Evolutionary conservation across 2,888 invertebrate species (phyloP).

Genomic region (Plebejus melissa): DNA sequence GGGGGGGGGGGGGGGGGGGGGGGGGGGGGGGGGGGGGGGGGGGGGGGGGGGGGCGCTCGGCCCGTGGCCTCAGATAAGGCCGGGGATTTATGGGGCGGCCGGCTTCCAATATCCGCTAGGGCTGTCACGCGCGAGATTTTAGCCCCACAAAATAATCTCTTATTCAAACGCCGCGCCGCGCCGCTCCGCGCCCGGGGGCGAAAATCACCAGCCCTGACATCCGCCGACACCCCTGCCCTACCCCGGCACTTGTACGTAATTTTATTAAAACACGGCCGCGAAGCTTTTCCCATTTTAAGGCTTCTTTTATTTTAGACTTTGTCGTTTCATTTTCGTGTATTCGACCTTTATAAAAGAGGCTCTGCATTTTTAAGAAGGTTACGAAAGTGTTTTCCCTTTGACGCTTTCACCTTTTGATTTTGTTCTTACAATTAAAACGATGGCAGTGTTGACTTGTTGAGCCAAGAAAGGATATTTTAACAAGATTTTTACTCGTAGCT

Average conservation of each 20-base stretch:
- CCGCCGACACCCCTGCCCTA: conserved; percentile 39
- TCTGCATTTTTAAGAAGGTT: background rate
- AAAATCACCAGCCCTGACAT: conserved; percentile 45
- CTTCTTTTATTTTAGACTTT: conserved; percentile 28
- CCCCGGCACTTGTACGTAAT: conserved; percentile 50
- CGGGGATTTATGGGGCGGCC: conserved; percentile 17
- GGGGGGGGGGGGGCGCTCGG: background rate
- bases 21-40: background rate
- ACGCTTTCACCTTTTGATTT: conserved; percentile 1
- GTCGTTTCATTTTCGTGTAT: conserved; percentile 24
- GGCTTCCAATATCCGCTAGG: conserved; percentile 19
- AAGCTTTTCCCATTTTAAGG: conserved; percentile 30
- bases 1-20: background rate
- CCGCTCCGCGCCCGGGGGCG: background rate
- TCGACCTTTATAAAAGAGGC: background rate
- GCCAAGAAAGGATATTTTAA: no score
- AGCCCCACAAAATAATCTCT: background rate
- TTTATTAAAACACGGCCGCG: conserved; percentile 59
- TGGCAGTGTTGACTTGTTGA: no score
- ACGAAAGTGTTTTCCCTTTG: background rate
- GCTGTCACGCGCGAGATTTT: background rate
- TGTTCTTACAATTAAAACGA: background rate
- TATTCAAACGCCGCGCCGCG: background rate
- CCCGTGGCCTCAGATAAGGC: conserved; percentile 12
- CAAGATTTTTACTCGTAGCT: no score